Evolutionary conservation across 1,140 invertebrate species (phyloP).

Genomic region (Drosophila guanche): DNA sequence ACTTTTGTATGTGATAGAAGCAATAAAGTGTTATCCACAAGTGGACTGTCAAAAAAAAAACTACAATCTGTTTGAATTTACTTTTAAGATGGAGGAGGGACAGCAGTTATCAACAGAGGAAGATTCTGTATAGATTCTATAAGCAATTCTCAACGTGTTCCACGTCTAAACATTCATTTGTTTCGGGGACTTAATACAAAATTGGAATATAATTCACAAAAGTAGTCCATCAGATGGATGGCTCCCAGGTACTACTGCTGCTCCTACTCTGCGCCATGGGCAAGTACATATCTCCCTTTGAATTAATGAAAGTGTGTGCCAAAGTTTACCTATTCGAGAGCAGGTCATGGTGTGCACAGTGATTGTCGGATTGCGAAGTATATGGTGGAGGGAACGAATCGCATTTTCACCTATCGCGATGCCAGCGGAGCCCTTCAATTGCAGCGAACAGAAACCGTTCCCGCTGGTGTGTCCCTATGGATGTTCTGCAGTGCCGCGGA

Average conservation of each 20-base stretch:
- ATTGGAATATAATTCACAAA: slow-evolving; percentile 4
- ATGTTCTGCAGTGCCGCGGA: slow-evolving; percentile 44
- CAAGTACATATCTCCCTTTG: not conserved
- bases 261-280: slow-evolving; percentile 5
- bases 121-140: too few species aligned
- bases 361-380: slow-evolving; percentile 25
- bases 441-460: slow-evolving; percentile 47
- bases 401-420: slow-evolving; percentile 58
- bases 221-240: slow-evolving; percentile 16
- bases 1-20: slow-evolving; percentile 73
- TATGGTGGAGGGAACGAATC: slow-evolving; percentile 52
- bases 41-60: slow-evolving; percentile 78
- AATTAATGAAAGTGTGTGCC: fast-evolving
- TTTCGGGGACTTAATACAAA: not conserved
- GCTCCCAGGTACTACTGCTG: not conserved
- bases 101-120: too few species aligned
- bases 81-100: too few species aligned
- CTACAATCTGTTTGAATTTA: too few species aligned
- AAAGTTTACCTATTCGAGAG: too few species aligned
- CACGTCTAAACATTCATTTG: not conserved
- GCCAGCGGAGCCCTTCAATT: slow-evolving; percentile 34
- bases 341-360: slow-evolving; percentile 1
- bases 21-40: slow-evolving; percentile 79
- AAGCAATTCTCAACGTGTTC: too few species aligned
- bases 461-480: slow-evolving; percentile 30